phyloP scores from a whole-genome alignment of 2,888 invertebrate genomes.

The Atrina japonica region DNA sequence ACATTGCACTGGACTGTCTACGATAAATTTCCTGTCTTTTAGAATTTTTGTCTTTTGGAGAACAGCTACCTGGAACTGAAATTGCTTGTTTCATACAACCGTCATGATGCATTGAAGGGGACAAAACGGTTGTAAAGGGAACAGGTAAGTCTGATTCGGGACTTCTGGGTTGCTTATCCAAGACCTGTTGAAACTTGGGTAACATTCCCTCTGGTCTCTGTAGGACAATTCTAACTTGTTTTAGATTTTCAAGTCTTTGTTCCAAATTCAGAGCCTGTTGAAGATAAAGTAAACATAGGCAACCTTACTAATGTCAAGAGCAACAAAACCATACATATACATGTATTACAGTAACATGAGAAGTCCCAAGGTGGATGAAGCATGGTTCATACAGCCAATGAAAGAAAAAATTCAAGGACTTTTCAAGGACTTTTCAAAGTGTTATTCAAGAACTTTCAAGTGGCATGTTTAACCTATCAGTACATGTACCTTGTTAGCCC shows the following conservation, averaged over 20 bases:
- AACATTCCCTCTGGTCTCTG: constrained; percentile 63
- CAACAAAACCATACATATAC: too few species aligned
- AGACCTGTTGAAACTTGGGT: constrained; percentile 4
- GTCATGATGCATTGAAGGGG: not conserved
- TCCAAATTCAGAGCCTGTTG: constrained; percentile 20
- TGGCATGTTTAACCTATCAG: too few species aligned
- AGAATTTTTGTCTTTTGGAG: not conserved
- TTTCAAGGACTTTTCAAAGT: too few species aligned
- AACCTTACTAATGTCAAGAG: not conserved
- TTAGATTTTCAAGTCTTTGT: constrained; percentile 15
- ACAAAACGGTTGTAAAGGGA: not conserved
- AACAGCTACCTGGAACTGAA: constrained; percentile 20
- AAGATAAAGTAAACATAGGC: not conserved
- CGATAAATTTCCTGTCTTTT: constrained; percentile 3
- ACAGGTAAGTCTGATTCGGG: not conserved
- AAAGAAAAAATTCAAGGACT: too few species aligned
- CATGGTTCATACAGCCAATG: too few species aligned
- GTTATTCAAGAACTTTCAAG: too few species aligned
- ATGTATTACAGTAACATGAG: too few species aligned
- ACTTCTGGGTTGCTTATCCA: constrained; percentile 6
- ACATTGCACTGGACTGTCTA: constrained; percentile 19
- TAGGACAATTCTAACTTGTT: constrained; percentile 54
- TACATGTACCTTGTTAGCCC: too few species aligned
- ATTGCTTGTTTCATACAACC: constrained; percentile 1
- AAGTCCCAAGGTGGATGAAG: too few species aligned